These are phyloP conservation scores for Adelphocoris suturalis DNA, from an alignment of 2,888 invertebrate species.

Conservation along the genomic window DNA sequence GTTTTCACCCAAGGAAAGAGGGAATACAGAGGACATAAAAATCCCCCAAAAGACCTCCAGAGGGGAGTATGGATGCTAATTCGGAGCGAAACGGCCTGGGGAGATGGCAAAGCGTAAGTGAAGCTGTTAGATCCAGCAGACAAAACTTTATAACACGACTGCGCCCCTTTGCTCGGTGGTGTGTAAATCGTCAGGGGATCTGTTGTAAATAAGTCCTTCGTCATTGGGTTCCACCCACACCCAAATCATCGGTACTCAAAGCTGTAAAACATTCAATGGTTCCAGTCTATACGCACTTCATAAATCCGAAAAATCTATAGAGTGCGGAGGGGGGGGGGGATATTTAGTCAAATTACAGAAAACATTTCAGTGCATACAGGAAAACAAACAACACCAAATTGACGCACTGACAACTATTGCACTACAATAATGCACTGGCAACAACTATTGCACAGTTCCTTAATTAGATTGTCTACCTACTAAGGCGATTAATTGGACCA, in stretches of 20 bases:
- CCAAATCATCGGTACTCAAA: not conserved
- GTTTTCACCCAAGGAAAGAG: not conserved
- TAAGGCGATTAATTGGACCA: no score
- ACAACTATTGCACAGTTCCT: no score
- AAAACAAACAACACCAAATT: no score
- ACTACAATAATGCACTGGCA: no score
- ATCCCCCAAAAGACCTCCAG: slow-evolving; percentile 60
- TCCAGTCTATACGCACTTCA: no score
- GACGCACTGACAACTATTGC: no score
- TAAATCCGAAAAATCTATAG: no score
- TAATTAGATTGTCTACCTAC: no score
- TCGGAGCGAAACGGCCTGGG: slow-evolving; percentile 44
- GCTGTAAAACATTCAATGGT: no score
- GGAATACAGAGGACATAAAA: slow-evolving; percentile 52
- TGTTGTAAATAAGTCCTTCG: slow-evolving; percentile 60
- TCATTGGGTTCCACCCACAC: slow-evolving; percentile 34
- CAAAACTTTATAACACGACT: slow-evolving; percentile 65
- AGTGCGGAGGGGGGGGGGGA: no score
- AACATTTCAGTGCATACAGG: no score
- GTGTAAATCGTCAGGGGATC: slow-evolving; percentile 63
- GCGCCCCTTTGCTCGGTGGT: not conserved
- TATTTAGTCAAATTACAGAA: no score
- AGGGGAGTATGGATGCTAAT: slow-evolving; percentile 68
- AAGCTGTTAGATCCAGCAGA: slow-evolving; percentile 69
- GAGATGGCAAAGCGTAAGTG: slow-evolving; percentile 42